Conservation (phyloP, 2,113 vertebrate species). For the Phalacrocorax aristotelis region DNA sequence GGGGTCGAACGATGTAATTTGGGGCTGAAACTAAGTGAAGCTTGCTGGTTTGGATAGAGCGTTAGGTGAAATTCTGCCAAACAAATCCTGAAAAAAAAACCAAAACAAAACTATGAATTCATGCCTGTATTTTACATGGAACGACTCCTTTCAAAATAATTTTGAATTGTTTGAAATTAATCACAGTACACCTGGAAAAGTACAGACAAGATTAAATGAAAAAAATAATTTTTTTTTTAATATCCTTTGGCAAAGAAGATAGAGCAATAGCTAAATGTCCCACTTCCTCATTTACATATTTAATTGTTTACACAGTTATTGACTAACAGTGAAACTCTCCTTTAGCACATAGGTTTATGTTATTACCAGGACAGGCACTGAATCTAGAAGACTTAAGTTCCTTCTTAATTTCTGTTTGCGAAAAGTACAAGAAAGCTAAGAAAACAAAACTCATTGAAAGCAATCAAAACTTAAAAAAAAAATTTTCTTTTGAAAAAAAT, state of each 20-base stretch:
- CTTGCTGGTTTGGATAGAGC: not conserved
- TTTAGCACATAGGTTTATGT: not conserved
- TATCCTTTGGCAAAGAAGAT: not conserved
- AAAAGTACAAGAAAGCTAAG: not conserved
- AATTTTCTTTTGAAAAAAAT: not conserved
- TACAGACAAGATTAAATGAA: not conserved
- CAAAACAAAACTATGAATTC: conserved; percentile 6
- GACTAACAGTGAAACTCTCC: not conserved
- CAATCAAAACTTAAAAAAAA: not conserved
- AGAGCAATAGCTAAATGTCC: not conserved
- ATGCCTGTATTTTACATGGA: not conserved
- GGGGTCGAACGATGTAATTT: conserved; percentile 1
- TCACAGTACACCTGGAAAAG: not conserved
- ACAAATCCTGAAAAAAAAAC: conserved; percentile 17
- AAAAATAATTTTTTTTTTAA: not conserved
- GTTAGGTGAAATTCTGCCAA: conserved; percentile 37
- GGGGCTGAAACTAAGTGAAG: conserved; percentile 46
- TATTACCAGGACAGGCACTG: not conserved
- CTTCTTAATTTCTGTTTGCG: not conserved
- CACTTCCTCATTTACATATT: not conserved
- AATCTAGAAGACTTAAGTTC: not conserved
- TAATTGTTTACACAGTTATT: not conserved
- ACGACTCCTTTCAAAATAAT: not conserved
- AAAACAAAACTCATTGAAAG: not conserved
- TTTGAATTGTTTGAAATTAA: not conserved